A percentile compares a stretch with the other conserved stretches of the same genome.
These are phyloP conservation scores for Sipha flava DNA, from an alignment of 1,140 invertebrate genomes.

Conservation along the genomic window DNA sequence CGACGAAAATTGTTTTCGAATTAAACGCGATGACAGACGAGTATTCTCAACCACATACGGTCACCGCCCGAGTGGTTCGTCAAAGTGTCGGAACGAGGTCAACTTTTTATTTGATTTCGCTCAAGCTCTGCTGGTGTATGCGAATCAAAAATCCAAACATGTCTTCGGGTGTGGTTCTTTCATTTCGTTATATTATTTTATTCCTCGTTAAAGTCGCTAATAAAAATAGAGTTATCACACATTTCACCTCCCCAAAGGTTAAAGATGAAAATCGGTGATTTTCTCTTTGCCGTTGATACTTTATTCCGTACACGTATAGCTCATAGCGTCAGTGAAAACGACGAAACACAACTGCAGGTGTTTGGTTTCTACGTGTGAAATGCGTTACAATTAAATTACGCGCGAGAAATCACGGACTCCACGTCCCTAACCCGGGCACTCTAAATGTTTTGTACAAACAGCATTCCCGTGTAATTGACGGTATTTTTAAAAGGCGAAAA, in stretches of 20 bases:
- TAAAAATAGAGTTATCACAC: constrained; percentile 16
- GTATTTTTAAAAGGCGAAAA: constrained; percentile 10
- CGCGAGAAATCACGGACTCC: background rate
- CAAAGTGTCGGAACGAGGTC: too few relatives aligned
- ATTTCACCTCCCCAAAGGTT: background rate
- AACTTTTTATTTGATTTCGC: too few relatives aligned
- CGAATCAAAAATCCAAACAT: background rate
- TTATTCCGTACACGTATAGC: constrained; percentile 18
- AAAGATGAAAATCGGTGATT: constrained; percentile 13
- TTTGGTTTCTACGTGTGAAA: constrained; percentile 29
- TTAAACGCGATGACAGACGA: background rate
- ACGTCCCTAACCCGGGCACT: background rate
- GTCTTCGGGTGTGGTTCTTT: background rate
- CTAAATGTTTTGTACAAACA: constrained; percentile 2
- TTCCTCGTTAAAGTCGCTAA: constrained; percentile 11
- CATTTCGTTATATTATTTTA: constrained; percentile 13
- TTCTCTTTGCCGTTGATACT: background rate
- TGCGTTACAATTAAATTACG: constrained; percentile 27
- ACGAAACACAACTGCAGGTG: background rate
- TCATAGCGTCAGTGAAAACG: constrained; percentile 9
- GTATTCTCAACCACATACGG: background rate
- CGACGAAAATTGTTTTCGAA: background rate
- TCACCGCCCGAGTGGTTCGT: background rate
- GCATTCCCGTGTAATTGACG: background rate
- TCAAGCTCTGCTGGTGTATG: too few relatives aligned